phyloP scores from a whole-genome alignment of 2,113 vertebrate species.

The Cynoglossus semilaevis region DNA sequence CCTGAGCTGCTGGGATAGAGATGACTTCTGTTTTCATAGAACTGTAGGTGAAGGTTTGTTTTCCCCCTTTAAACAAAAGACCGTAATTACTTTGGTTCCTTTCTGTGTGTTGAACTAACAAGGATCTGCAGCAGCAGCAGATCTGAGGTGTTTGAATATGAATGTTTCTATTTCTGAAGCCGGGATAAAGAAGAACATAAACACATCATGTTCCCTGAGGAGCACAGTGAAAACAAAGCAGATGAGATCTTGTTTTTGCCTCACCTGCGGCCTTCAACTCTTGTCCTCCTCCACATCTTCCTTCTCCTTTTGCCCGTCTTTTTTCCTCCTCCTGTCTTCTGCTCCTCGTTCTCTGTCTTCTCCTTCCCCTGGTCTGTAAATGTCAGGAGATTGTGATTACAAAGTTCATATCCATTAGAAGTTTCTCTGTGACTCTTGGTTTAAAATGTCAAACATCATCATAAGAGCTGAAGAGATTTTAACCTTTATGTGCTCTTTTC shows the following conservation, averaged over 20 bases:
- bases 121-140: constrained; percentile 28
- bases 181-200: constrained; percentile 10
- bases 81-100: background rate
- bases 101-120: constrained; percentile 37
- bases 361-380: constrained; percentile 6
- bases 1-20: too few relatives aligned
- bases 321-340: too few relatives aligned
- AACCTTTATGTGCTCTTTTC: background rate
- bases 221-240: too few relatives aligned
- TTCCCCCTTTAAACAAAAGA: background rate
- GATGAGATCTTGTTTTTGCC: constrained; percentile 4
- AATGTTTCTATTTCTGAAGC: constrained; percentile 53
- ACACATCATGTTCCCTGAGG: constrained; percentile 33
- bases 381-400: constrained; percentile 25
- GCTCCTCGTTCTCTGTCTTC: background rate
- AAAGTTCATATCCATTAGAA: constrained; percentile 52
- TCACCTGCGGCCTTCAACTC: too few relatives aligned
- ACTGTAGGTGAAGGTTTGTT: constrained; percentile 33
- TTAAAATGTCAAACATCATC: constrained; percentile 39
- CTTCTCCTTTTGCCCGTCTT: too few relatives aligned
- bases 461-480: constrained; percentile 9
- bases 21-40: background rate
- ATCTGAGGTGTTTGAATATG: constrained; percentile 51
- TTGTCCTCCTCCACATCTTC: too few relatives aligned
- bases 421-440: constrained; percentile 14